A percentile compares a stretch with the other conserved stretches of the same genome.
Conservation (phyloP, 53 echinoderm and acorn worm genomes). For the Holothuria scabra region DNA sequence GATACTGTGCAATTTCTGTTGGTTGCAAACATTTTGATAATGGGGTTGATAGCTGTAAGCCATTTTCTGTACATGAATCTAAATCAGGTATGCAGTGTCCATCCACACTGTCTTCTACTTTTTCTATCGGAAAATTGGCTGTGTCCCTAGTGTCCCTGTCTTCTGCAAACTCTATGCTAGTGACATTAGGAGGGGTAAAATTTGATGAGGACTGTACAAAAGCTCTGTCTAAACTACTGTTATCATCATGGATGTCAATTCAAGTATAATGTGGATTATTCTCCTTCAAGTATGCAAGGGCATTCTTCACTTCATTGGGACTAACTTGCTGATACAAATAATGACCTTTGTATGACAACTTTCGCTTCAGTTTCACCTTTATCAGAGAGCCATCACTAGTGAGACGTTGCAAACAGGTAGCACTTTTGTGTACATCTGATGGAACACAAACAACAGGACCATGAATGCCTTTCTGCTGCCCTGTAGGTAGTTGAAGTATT, state of each 20-base stretch:
- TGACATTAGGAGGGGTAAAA: conserved; percentile 36
- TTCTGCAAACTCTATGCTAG: neutral
- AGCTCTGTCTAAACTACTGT: too few species aligned
- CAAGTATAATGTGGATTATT: conserved; percentile 6
- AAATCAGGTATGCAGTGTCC: too few species aligned
- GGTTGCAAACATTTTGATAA: conserved; percentile 54
- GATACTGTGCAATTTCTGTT: conserved; percentile 60
- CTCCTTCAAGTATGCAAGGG: neutral
- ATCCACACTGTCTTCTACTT: too few species aligned
- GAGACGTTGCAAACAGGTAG: conserved; percentile 38
- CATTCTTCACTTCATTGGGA: neutral
- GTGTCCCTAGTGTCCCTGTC: too few species aligned
- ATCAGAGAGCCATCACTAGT: conserved; percentile 55
- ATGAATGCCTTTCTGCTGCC: conserved; percentile 54
- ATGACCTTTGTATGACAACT: conserved; percentile 26
- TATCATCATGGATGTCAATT: neutral
- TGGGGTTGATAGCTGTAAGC: neutral
- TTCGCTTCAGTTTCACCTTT: conserved; percentile 42
- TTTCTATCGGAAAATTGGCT: too few species aligned
- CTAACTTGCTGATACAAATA: neutral
- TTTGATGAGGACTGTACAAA: conserved; percentile 21
- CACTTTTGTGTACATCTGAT: conserved; percentile 44
- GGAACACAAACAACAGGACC: conserved; percentile 66
- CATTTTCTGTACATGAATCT: neutral
- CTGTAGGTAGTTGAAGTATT: conserved; percentile 56